A percentile compares a stretch with the other conserved stretches of the same genome.
phyloP scores from a whole-genome alignment of 1,140 invertebrate genomes.

The Heliothis subflexa region DNA sequence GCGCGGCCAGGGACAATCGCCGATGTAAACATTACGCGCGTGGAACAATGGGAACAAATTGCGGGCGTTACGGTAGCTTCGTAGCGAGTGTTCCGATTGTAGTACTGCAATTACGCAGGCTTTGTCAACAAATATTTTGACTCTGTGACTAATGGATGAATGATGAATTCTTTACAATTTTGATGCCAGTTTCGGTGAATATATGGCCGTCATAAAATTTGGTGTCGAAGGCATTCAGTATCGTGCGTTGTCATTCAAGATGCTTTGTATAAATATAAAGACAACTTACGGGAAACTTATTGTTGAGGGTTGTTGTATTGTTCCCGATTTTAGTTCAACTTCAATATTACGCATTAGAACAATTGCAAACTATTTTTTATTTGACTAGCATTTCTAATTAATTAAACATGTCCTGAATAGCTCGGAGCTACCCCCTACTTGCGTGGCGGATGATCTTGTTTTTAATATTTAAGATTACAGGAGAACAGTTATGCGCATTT shows the following conservation, averaged over 20 bases:
- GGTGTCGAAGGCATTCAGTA: constrained; percentile 76
- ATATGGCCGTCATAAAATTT: constrained; percentile 82
- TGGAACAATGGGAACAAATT: constrained; percentile 83
- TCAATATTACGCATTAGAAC: constrained; percentile 42
- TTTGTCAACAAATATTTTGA: constrained; percentile 82
- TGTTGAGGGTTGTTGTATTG: constrained; percentile 65
- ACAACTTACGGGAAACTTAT: constrained; percentile 74
- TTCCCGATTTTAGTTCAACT: constrained; percentile 53
- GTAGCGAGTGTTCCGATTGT: constrained; percentile 84
- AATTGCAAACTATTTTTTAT: neutral
- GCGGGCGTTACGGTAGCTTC: constrained; percentile 85
- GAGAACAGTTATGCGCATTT: constrained; percentile 12
- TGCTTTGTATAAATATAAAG: constrained; percentile 69
- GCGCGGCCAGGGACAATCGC: constrained; percentile 78
- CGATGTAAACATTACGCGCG: constrained; percentile 79
- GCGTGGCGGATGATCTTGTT: constrained; percentile 1
- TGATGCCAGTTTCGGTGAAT: constrained; percentile 80
- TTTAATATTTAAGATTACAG: constrained; percentile 1
- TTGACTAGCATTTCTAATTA: constrained; percentile 25
- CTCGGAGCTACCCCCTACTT: neutral
- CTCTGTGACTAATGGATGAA: constrained; percentile 85
- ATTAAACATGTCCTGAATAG: constrained; percentile 7
- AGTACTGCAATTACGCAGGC: constrained; percentile 80
- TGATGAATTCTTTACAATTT: constrained; percentile 84
- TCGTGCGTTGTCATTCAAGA: constrained; percentile 76